Evolutionary conservation across 35 echinoderm and acorn worm species (phyloP).

Genomic region (Lytechinus variegatus): DNA sequence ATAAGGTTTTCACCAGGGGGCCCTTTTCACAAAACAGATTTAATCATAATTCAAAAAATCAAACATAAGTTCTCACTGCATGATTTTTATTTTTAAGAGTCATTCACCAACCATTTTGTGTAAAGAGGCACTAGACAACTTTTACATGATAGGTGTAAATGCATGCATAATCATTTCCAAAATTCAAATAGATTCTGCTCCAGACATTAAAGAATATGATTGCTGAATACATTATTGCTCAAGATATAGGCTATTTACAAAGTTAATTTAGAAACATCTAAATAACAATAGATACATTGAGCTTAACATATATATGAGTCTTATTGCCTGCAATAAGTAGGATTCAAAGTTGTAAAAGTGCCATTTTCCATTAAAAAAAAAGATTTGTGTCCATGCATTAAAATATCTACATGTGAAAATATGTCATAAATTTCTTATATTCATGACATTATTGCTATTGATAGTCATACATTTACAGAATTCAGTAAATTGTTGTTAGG

Average conservation of each 20-base stretch:
- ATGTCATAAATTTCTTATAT: neutral
- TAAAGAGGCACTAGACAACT: no score
- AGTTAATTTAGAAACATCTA: neutral
- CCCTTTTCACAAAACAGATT: no score
- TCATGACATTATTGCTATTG: neutral
- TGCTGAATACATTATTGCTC: neutral
- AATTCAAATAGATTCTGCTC: neutral
- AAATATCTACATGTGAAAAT: neutral
- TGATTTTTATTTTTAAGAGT: no score
- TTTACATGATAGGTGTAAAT: neutral
- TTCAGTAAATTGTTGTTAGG: neutral
- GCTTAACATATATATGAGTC: neutral
- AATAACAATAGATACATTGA: neutral
- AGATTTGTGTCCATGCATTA: neutral
- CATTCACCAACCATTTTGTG: no score
- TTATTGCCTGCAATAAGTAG: slow-evolving; percentile 2
- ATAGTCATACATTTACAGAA: neutral
- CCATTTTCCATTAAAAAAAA: neutral
- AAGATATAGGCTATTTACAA: neutral
- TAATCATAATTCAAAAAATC: no score
- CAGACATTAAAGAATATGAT: neutral
- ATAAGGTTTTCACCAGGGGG: neutral
- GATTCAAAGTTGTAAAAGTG: neutral
- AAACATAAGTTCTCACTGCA: no score
- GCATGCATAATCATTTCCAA: neutral